A percentile compares a stretch with the other conserved stretches of the same genome.
Evolutionary conservation across 2,113 vertebrate species (phyloP).

Genomic region (Nematolebias whitei): DNA sequence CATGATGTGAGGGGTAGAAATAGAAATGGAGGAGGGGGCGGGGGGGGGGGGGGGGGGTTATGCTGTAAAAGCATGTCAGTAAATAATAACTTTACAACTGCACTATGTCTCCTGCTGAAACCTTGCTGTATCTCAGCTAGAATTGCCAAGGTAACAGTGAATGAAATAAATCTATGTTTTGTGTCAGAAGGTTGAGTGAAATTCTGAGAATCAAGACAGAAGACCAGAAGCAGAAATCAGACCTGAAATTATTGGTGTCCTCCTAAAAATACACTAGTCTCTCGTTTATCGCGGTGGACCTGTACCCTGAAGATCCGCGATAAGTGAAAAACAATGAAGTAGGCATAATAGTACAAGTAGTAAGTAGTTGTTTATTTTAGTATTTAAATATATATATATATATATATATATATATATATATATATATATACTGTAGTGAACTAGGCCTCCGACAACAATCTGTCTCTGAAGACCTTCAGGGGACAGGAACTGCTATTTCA

Average conservation of each 20-base stretch:
- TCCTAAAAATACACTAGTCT: neutral
- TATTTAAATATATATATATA: too few relatives aligned
- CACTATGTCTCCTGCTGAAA: constrained; percentile 71
- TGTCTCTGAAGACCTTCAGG: too few relatives aligned
- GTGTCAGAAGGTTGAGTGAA: constrained; percentile 65
- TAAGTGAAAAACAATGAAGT: too few relatives aligned
- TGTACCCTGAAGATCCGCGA: too few relatives aligned
- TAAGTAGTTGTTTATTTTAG: too few relatives aligned
- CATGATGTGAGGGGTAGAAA: constrained; percentile 69
- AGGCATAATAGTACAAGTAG: too few relatives aligned
- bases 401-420: too few relatives aligned
- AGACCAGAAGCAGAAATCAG: constrained; percentile 35
- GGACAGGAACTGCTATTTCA: too few relatives aligned
- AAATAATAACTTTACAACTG: constrained; percentile 73
- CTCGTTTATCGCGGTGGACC: too few relatives aligned
- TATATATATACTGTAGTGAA: too few relatives aligned
- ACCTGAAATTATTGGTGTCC: constrained; percentile 18
- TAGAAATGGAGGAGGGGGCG: constrained; percentile 60
- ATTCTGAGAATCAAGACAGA: constrained; percentile 37
- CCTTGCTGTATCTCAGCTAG: constrained; percentile 62
- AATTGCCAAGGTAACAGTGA: constrained; percentile 82
- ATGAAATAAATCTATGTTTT: constrained; percentile 70
- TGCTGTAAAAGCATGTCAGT: constrained; percentile 67
- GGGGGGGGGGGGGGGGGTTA: constrained; percentile 41
- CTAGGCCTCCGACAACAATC: too few relatives aligned